These are phyloP conservation scores for Pomatorhinus ruficollis DNA, from an alignment of 2,113 vertebrate species.

Conservation along the genomic window DNA sequence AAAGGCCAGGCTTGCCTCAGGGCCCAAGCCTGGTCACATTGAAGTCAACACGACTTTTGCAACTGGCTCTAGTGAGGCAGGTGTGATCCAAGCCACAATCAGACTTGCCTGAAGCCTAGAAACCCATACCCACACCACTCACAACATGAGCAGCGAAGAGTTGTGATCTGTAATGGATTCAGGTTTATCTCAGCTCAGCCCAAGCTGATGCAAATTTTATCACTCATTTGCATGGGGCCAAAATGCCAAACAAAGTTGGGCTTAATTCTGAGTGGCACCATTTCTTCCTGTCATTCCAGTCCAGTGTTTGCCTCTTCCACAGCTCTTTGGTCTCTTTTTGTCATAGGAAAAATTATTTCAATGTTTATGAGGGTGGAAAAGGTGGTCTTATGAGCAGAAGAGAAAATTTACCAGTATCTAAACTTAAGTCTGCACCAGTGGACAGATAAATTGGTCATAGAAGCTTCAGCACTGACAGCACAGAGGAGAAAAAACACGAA, in stretches of 20 bases:
- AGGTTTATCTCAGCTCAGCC: background rate
- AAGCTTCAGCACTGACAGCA: background rate
- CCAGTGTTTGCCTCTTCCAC: background rate
- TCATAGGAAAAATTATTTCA: background rate
- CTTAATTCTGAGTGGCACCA: background rate
- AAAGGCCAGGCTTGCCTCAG: background rate
- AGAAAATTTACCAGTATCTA: background rate
- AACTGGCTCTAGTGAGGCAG: background rate
- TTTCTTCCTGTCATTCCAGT: background rate
- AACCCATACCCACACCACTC: background rate
- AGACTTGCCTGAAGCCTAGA: constrained; percentile 17
- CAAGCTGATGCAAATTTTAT: background rate
- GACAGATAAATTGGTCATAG: background rate
- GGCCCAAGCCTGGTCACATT: background rate
- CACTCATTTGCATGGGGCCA: background rate
- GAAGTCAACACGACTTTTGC: constrained; percentile 28
- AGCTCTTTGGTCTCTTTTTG: background rate
- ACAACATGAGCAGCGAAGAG: background rate
- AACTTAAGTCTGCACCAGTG: background rate
- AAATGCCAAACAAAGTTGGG: background rate
- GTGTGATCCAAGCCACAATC: background rate
- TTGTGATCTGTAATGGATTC: background rate
- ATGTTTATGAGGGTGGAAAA: background rate
- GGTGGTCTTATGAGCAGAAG: background rate
- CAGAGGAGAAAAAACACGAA: no score